A percentile compares a stretch with the other conserved stretches of the same genome.
phyloP scores from a whole-genome alignment of 2,797 vertebrate species.

The Smutsia temminckii region DNA sequence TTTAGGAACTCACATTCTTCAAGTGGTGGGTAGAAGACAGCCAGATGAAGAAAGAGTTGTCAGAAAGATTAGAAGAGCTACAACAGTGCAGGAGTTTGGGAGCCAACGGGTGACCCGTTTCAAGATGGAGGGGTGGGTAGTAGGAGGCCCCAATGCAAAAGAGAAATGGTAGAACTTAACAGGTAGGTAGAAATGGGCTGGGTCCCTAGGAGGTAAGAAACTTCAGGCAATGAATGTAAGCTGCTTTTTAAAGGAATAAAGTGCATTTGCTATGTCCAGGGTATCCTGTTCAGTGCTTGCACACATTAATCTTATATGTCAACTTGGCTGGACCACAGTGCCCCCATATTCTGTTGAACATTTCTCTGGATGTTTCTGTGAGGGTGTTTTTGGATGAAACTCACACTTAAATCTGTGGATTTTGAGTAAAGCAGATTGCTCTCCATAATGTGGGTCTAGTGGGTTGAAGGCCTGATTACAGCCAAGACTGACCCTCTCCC shows the following conservation, averaged over 20 bases:
- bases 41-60: background rate
- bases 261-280: background rate
- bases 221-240: background rate
- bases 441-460: background rate
- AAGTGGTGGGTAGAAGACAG: background rate
- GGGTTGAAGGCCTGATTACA: background rate
- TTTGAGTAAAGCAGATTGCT: background rate
- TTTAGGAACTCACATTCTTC: background rate
- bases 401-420: background rate
- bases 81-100: background rate
- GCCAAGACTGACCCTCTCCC: background rate
- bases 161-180: background rate
- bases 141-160: background rate
- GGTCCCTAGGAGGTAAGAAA: background rate
- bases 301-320: background rate
- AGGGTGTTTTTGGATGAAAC: background rate
- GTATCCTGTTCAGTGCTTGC: background rate
- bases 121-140: too few relatives aligned
- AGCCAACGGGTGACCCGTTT: background rate
- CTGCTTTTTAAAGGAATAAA: background rate
- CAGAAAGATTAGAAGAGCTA: background rate
- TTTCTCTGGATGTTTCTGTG: background rate
- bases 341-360: background rate
- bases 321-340: background rate
- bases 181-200: background rate